Evolutionary conservation across 1,140 invertebrate genomes (phyloP).

Genomic region (Aphis gossypii): DNA sequence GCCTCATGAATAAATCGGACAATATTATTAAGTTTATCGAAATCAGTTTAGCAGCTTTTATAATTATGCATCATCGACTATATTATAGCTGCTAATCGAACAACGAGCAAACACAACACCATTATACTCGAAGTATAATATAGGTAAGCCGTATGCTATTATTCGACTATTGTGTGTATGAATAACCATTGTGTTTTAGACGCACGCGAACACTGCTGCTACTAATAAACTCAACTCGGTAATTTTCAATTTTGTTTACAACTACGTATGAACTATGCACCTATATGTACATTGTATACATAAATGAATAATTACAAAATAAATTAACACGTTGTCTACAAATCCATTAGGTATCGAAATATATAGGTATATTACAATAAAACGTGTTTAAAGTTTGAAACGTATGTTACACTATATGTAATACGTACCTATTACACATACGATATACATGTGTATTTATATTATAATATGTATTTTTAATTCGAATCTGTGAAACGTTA

Average conservation of each 20-base stretch:
- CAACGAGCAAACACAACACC: background rate
- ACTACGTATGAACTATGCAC: background rate
- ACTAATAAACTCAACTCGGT: slow-evolving; percentile 21
- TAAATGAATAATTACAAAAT: slow-evolving; percentile 41
- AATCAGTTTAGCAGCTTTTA: background rate
- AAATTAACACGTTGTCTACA: slow-evolving; percentile 19
- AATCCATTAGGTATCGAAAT: slow-evolving; percentile 25
- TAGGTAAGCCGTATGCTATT: background rate
- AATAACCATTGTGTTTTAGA: slow-evolving; percentile 10
- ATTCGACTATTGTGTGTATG: background rate
- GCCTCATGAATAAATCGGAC: background rate
- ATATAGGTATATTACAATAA: background rate
- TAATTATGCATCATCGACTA: background rate
- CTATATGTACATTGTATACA: background rate
- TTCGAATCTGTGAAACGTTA: background rate
- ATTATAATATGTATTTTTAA: background rate
- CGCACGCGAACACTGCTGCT: background rate
- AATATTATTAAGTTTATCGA: background rate
- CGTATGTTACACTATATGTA: slow-evolving; percentile 18
- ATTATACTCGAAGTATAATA: background rate
- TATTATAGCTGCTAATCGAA: background rate
- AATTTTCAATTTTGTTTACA: slow-evolving; percentile 11
- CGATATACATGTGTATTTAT: background rate
- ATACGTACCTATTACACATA: background rate
- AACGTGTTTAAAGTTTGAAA: background rate